These are phyloP conservation scores for Aphis craccivora DNA, from an alignment of 1,140 invertebrate genomes.

Conservation along the genomic window DNA sequence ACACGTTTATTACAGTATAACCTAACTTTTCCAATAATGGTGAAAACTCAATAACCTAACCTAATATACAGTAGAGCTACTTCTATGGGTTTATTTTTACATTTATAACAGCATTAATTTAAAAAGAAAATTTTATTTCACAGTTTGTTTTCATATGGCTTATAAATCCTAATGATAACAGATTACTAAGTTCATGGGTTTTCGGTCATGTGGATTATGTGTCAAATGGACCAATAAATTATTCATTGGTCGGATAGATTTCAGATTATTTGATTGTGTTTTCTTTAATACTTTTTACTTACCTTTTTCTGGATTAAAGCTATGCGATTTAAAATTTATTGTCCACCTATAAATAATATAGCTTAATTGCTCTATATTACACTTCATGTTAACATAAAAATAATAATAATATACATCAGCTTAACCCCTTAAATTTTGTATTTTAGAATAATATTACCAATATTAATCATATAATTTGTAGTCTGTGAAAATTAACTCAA, in stretches of 20 bases:
- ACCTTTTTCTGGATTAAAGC: neutral
- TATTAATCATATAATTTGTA: too few species aligned
- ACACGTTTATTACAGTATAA: too few species aligned
- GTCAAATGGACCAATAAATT: neutral
- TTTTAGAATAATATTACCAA: neutral
- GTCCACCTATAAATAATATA: neutral
- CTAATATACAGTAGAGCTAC: too few species aligned
- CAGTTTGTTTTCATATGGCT: too few species aligned
- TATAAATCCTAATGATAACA: too few species aligned
- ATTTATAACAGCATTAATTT: too few species aligned
- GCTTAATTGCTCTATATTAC: neutral
- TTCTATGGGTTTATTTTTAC: too few species aligned
- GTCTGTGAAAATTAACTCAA: too few species aligned
- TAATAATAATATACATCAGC: neutral
- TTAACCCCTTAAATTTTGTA: neutral
- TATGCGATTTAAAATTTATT: neutral
- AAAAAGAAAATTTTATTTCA: too few species aligned
- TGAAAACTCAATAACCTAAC: too few species aligned
- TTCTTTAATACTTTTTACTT: neutral
- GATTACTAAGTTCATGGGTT: neutral
- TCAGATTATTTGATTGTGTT: neutral
- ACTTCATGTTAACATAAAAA: neutral
- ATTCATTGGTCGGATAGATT: neutral
- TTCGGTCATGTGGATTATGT: neutral
- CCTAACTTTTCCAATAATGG: too few species aligned